Conservation (phyloP, 1,140 invertebrate species). For the Oryzaephilus surinamensis region DNA sequence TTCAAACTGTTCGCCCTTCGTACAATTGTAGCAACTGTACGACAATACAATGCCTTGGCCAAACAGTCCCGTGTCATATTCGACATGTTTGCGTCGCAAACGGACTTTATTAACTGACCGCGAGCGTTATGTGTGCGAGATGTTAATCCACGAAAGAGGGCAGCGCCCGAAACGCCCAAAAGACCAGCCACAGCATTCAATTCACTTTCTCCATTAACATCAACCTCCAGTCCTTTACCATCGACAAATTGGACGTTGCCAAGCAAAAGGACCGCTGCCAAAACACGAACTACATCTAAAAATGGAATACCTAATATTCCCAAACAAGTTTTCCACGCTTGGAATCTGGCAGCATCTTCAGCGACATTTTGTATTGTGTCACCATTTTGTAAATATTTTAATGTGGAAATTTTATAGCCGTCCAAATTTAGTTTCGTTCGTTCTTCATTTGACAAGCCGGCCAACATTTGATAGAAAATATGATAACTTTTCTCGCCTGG, state of each 20-base stretch:
- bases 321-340: slow-evolving; percentile 82
- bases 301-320: slow-evolving; percentile 88
- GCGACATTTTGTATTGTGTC: slow-evolving; percentile 64
- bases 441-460: slow-evolving; percentile 78
- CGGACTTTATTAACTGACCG: slow-evolving; percentile 72
- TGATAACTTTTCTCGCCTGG: slow-evolving; percentile 91
- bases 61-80: slow-evolving; percentile 79
- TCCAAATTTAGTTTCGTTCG: slow-evolving; percentile 75
- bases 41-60: slow-evolving; percentile 86
- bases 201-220: slow-evolving; percentile 66
- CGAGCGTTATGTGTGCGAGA: slow-evolving; percentile 73
- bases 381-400: slow-evolving; percentile 68
- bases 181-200: slow-evolving; percentile 74
- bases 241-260: slow-evolving; percentile 87
- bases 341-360: slow-evolving; percentile 67
- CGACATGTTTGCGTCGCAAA: slow-evolving; percentile 74
- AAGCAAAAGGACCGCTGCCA: slow-evolving; percentile 80
- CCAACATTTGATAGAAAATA: slow-evolving; percentile 95
- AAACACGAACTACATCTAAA: slow-evolving; percentile 81
- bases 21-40: slow-evolving; percentile 91
- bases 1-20: slow-evolving; percentile 85
- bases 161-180: slow-evolving; percentile 64
- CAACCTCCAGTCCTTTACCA: slow-evolving; percentile 57
- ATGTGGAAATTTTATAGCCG: slow-evolving; percentile 67
- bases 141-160: slow-evolving; percentile 70